phyloP scores from a whole-genome alignment of 2,888 invertebrate species.

The Dioctria linearis region DNA sequence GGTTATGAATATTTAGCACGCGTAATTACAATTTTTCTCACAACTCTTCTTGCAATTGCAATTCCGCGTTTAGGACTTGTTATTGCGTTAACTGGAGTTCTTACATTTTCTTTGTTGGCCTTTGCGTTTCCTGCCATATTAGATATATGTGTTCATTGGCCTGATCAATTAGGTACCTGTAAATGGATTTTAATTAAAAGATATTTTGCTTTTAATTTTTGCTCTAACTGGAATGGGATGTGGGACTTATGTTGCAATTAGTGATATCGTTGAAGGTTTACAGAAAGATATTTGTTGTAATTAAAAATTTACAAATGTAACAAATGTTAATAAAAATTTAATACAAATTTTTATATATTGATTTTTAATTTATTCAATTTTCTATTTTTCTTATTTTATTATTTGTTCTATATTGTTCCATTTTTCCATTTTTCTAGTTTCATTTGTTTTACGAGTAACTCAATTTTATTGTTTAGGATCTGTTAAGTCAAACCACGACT shows the following conservation, averaged over 20 bases:
- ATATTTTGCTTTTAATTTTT: constrained; percentile 74
- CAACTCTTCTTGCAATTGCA: constrained; percentile 81
- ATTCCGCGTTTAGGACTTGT: constrained; percentile 81
- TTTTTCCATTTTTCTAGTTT: too few species aligned
- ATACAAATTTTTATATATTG: too few species aligned
- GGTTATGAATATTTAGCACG: constrained; percentile 74
- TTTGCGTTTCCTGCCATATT: constrained; percentile 83
- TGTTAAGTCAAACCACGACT: too few species aligned
- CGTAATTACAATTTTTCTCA: constrained; percentile 72
- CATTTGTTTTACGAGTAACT: too few species aligned
- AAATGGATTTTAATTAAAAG: constrained; percentile 72
- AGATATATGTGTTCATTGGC: constrained; percentile 81
- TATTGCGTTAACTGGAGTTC: constrained; percentile 83
- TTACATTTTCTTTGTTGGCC: constrained; percentile 81
- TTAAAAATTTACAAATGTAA: too few species aligned
- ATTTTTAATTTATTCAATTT: too few species aligned
- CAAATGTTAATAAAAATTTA: too few species aligned
- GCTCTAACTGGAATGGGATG: constrained; percentile 77
- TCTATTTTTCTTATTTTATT: too few species aligned
- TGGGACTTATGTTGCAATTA: constrained; percentile 73
- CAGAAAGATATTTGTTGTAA: too few species aligned
- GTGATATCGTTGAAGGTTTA: constrained; percentile 63
- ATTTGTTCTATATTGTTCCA: too few species aligned
- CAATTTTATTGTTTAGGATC: too few species aligned
- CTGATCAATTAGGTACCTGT: constrained; percentile 73